Conservation (phyloP, 2,797 vertebrate genomes). For the Myioborus melanocephalus region DNA sequence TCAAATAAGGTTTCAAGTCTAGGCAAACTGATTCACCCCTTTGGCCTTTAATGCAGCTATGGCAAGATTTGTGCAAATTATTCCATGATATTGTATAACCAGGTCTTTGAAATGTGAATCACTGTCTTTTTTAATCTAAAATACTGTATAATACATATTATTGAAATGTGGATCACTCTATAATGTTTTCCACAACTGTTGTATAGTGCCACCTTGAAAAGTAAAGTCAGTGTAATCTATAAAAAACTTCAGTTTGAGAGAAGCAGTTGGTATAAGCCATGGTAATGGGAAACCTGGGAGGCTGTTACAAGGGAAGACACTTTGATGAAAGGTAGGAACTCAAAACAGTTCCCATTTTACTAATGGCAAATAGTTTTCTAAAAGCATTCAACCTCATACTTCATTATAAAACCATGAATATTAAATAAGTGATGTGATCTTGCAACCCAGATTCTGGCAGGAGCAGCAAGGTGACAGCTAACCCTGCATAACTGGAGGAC, state of each 20-base stretch:
- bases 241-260: background rate
- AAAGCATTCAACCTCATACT: background rate
- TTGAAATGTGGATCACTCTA: background rate
- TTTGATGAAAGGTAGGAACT: background rate
- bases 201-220: background rate
- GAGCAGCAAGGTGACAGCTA: background rate
- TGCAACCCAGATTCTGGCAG: background rate
- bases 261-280: background rate
- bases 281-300: background rate
- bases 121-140: background rate
- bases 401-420: background rate
- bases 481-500: background rate
- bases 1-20: background rate
- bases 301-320: background rate
- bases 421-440: background rate
- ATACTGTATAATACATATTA: background rate
- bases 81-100: background rate
- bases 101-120: background rate
- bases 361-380: background rate
- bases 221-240: background rate
- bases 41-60: background rate
- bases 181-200: background rate
- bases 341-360: background rate
- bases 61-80: background rate
- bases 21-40: background rate